phyloP scores from a whole-genome alignment of 1,140 invertebrate species.

The Aphelenchoides fujianensis region DNA sequence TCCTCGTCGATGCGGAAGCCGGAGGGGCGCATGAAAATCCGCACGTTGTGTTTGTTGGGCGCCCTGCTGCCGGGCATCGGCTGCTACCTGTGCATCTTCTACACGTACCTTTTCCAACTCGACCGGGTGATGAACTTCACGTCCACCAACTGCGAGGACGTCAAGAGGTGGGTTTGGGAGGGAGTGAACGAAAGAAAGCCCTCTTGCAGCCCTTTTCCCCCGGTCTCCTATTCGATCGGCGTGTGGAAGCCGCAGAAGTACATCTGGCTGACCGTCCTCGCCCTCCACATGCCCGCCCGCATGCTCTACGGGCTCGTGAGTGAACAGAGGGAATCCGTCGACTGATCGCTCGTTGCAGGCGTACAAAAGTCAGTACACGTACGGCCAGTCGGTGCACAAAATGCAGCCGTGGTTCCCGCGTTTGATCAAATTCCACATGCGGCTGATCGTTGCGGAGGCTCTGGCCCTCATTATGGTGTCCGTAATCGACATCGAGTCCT shows the following conservation, averaged over 20 bases:
- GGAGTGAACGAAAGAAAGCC: no score
- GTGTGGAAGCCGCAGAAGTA: conserved; percentile 60
- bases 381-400: conserved; percentile 46
- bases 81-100: conserved; percentile 55
- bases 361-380: conserved; percentile 52
- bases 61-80: conserved; percentile 53
- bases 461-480: conserved; percentile 53
- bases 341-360: no score
- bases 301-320: no score
- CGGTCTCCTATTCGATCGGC: conserved; percentile 56
- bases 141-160: conserved; percentile 50
- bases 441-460: conserved; percentile 49
- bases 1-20: conserved; percentile 26
- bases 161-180: conserved; percentile 58
- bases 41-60: conserved; percentile 45
- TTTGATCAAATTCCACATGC: conserved; percentile 47
- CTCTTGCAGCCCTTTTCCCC: conserved; percentile 50
- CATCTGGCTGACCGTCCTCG: conserved; percentile 55
- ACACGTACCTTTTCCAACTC: conserved; percentile 57
- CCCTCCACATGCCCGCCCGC: conserved; percentile 57
- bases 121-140: conserved; percentile 56
- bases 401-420: conserved; percentile 42
- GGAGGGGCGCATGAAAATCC: conserved; percentile 23
- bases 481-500: conserved; percentile 52
- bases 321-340: no score